Percentiles rank a stretch among this genome's conserved stretches.
Conservation (phyloP, 2,888 invertebrate genomes). For the Philereme transversata region DNA sequence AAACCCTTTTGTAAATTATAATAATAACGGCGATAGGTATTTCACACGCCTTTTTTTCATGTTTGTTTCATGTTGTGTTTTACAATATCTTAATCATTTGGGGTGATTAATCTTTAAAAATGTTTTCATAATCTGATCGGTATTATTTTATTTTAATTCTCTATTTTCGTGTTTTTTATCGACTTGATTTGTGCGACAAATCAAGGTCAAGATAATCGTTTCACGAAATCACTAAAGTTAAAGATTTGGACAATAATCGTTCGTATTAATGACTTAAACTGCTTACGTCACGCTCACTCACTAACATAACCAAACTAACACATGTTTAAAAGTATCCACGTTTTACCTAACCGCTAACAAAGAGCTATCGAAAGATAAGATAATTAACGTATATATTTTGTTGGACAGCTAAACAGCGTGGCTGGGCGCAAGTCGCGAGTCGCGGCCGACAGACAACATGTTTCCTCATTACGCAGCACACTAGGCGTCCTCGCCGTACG, state of each 20-base stretch:
- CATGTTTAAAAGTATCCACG: background rate
- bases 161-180: background rate
- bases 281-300: no score
- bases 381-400: constrained; percentile 21
- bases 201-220: constrained; percentile 1
- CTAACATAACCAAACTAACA: no score
- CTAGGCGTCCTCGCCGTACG: constrained; percentile 57
- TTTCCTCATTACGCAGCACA: constrained; percentile 33
- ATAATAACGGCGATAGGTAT: no score
- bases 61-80: no score
- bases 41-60: no score
- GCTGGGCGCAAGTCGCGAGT: constrained; percentile 63
- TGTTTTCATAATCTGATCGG: no score
- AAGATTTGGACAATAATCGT: no score
- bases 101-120: no score
- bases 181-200: background rate
- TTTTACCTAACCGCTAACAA: background rate
- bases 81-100: no score
- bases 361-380: background rate
- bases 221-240: background rate
- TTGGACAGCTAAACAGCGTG: constrained; percentile 38
- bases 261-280: no score
- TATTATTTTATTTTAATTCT: no score
- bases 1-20: no score
- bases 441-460: constrained; percentile 85